Base-by-base conservation (phyloP, 2,888 invertebrate species). In the Oligia fasciuncula region DNA sequence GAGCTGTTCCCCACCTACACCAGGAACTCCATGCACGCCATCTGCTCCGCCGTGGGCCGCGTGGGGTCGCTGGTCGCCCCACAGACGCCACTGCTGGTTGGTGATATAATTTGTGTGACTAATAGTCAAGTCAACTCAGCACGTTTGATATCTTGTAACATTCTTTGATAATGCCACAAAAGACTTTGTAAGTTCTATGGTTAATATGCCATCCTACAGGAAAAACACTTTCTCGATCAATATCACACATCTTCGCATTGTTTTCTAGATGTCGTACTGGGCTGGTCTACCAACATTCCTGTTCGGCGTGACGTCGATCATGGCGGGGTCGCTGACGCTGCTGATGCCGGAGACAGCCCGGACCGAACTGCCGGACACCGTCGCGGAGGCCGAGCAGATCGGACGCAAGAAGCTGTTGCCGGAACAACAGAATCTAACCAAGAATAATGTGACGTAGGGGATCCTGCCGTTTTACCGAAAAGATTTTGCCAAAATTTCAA, bases 1-100 rank as follows among this genome's bases (percentile, higher is more conserved):
- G 98, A 98, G 95, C 96, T 98, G 92, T 98, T 98, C 94, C 98
- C 98, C 23, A 98, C 98, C 4, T 97, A 97, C 91, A 97, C 98
- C 8, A 95, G 98, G 23, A 98, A 98, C 94, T 97, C 98, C 67
- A 95, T 98, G 91, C 97, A 98, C 85, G 97, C 98, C 6, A 95
- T 97, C 73, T 98, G 98, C 93, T 98, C 98, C 1, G 97, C 98
- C 94, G 96, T 97, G 84, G 98, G 98, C 14, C 95, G 98, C n/a
- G 94, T 98, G 68, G 98, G 98, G 3, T 97, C 98, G 0, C 97
- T 98, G 92, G 90, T 98, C 72, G 98, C 98, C 17, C 98, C 98
- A 3, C 98, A 98, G 79, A 98, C 98, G 0, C 98, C 98, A 2
- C 93, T 98, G 54, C 92, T 98, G 91, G 98, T 97, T 94, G 77